Conservation (phyloP, 1,140 invertebrate species). For the Lethocerus indicus region DNA sequence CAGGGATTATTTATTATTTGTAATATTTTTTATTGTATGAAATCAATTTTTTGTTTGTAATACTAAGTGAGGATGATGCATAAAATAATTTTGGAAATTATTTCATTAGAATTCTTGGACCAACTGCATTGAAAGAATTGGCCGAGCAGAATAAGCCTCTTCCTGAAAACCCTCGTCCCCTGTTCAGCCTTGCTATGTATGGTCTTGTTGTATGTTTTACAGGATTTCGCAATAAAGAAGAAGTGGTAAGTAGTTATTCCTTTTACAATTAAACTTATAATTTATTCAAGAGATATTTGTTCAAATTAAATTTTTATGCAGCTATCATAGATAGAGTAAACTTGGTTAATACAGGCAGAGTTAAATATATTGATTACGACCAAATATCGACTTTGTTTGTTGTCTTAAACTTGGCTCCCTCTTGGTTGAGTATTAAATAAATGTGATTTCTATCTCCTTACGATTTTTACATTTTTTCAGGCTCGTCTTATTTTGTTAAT, state of each 20-base stretch:
- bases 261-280: too few species aligned
- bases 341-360: too few species aligned
- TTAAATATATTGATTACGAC: too few species aligned
- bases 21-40: constrained; percentile 5
- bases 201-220: constrained; percentile 77
- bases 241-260: constrained; percentile 48
- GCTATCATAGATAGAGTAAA: too few species aligned
- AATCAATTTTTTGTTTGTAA: background rate
- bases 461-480: too few species aligned
- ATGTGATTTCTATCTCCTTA: too few species aligned
- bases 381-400: too few species aligned
- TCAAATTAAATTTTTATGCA: too few species aligned
- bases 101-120: constrained; percentile 18
- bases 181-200: constrained; percentile 73
- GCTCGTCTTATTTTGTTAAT: constrained; percentile 66
- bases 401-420: too few species aligned
- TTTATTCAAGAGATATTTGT: too few species aligned
- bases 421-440: too few species aligned
- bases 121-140: constrained; percentile 52
- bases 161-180: constrained; percentile 50
- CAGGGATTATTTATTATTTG: constrained; percentile 1
- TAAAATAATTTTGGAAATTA: background rate
- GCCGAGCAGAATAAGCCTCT: constrained; percentile 47
- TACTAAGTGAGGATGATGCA: background rate
- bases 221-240: constrained; percentile 71